These are phyloP conservation scores for Myopa tessellatipennis DNA, from an alignment of 2,888 invertebrate genomes.

Conservation along the genomic window DNA sequence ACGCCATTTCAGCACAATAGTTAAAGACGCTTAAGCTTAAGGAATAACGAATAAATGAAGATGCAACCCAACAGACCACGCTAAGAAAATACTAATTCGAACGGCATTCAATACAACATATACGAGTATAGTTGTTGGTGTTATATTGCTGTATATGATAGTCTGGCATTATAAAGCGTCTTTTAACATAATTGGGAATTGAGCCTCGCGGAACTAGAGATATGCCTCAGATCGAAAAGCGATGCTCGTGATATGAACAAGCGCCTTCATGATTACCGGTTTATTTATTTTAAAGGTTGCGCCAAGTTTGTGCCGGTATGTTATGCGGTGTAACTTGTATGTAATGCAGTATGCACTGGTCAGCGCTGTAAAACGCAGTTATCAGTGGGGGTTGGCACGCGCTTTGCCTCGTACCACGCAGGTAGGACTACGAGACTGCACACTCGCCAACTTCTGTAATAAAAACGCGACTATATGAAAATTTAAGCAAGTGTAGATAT, in stretches of 20 bases:
- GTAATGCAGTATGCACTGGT: constrained; percentile 46
- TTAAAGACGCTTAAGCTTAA: too few species aligned
- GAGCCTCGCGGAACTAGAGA: neutral
- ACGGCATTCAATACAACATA: too few species aligned
- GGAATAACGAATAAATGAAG: too few species aligned
- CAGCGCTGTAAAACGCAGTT: constrained; percentile 62
- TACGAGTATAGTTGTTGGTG: too few species aligned
- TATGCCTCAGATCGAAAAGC: neutral
- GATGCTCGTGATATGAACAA: constrained; percentile 5
- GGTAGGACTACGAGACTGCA: constrained; percentile 36
- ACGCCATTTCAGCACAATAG: too few species aligned
- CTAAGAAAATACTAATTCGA: too few species aligned
- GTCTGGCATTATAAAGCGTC: too few species aligned
- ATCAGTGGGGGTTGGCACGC: constrained; percentile 69
- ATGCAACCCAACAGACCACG: too few species aligned
- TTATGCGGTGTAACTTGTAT: constrained; percentile 64
- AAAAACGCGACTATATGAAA: constrained; percentile 30
- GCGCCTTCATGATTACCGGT: constrained; percentile 41
- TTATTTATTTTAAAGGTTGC: constrained; percentile 63
- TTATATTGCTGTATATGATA: too few species aligned
- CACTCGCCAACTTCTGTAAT: constrained; percentile 28
- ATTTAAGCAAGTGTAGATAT: constrained; percentile 39
- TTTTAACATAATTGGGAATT: too few species aligned
- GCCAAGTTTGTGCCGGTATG: neutral
- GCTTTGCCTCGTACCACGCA: constrained; percentile 54